Evolutionary conservation across 1,140 invertebrate species (phyloP), one percentile per base, ranked within the genome.

Genomic region (Papilio dardanus): DNA sequence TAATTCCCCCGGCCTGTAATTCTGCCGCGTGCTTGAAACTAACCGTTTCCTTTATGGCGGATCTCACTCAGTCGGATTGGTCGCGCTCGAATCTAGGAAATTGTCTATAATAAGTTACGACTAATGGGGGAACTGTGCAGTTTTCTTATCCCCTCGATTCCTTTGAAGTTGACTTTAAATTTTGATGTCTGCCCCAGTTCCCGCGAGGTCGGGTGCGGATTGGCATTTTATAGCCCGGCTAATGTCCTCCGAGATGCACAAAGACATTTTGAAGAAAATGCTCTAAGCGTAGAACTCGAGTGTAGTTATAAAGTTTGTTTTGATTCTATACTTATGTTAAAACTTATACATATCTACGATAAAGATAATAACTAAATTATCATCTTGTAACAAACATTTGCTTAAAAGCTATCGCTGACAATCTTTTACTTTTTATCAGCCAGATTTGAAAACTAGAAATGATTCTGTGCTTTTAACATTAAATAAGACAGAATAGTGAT

Each of bases 1-100:
- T 79, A 83, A 86, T 84, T 84, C 78, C 71, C 77, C 77, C 79
- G 80, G 79, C 81, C 83, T 77, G 80, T 87, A 89, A 87, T 86
- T 85, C 80, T 76, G 82, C 81, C 79, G 80, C 35, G 73, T 69
- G 67, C 69, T 83, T 65, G 74, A 76, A 81, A 78, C 80, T 87
- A 87, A 84, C 83, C 77, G 84, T 87, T 85, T 87, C 88, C 84
- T 88, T 88, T 89, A 89, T 86, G 78, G 87, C 82, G 80, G 77
- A 83, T 88, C 84, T 89, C 88, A 90, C 88, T 92, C 88, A 88
- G 83, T 75, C 78, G 87, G 86, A 92, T 92, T 92, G 89, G 86
- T 89, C 86, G 81, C 81, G 71, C 83, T 81, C 78, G 76, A 82
- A 83, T 81, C 79, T 88, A 86, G 87, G 84, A 88, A 89, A 91